These are phyloP conservation scores for Asteroscopus sphinx DNA, from an alignment of 2,888 invertebrate species.

Conservation along the genomic window DNA sequence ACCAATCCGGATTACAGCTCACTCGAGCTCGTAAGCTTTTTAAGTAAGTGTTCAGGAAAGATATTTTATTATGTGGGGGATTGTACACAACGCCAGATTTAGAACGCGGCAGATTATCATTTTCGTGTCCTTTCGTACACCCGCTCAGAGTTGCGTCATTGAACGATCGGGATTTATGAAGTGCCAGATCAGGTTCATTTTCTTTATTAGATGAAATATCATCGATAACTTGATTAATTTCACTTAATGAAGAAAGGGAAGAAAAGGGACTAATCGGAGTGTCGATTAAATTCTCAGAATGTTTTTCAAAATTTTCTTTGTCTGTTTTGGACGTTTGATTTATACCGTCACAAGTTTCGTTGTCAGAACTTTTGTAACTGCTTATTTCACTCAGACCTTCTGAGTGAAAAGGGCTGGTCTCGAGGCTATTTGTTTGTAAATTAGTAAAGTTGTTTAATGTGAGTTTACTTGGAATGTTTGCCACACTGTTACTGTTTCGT, in stretches of 20 bases:
- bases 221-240: constrained; percentile 64
- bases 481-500: constrained; percentile 71
- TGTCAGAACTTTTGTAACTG: constrained; percentile 88
- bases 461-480: constrained; percentile 85
- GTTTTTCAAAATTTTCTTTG: constrained; percentile 52
- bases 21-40: constrained; percentile 85
- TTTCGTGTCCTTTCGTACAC: constrained; percentile 60
- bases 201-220: constrained; percentile 65
- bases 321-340: constrained; percentile 62
- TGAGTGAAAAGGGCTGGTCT: constrained; percentile 79
- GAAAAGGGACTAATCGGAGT: constrained; percentile 62
- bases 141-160: constrained; percentile 71
- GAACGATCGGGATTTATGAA: constrained; percentile 85
- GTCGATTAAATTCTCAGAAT: constrained; percentile 57
- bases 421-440: constrained; percentile 76
- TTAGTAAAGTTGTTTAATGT: constrained; percentile 73
- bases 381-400: constrained; percentile 83
- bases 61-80: constrained; percentile 83
- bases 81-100: constrained; percentile 80
- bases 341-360: constrained; percentile 79
- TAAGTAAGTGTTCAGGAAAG: constrained; percentile 87
- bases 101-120: constrained; percentile 74
- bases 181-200: constrained; percentile 65
- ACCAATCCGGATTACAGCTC: constrained; percentile 83
- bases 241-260: constrained; percentile 68